These are phyloP conservation scores for Vulpes vulpes DNA, from an alignment of 2,113 vertebrate species.

Conservation along the genomic window DNA sequence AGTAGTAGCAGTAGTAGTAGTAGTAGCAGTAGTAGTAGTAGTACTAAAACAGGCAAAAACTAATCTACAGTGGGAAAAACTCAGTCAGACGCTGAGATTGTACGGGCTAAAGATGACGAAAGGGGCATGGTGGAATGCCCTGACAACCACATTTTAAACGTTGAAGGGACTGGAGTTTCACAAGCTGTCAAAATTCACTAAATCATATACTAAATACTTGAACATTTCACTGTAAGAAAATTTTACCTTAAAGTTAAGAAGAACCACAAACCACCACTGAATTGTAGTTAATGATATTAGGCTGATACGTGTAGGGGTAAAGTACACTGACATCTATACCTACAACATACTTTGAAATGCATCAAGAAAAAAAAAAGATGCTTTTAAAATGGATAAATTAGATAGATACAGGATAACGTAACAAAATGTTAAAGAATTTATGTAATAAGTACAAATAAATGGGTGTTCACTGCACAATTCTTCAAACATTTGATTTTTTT, in stretches of 20 bases:
- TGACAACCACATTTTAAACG: neutral
- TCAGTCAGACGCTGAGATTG: neutral
- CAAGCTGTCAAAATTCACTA: neutral
- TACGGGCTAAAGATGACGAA: neutral
- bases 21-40: no score
- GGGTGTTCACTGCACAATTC: neutral
- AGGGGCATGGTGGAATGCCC: neutral
- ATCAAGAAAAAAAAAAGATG: slow-evolving; percentile 25
- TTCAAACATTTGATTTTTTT: neutral
- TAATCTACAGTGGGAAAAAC: neutral
- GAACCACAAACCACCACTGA: neutral
- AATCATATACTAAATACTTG: neutral
- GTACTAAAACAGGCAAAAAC: neutral
- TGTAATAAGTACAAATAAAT: neutral
- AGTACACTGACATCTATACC: neutral
- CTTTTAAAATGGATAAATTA: slow-evolving; percentile 6
- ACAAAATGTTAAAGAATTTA: slow-evolving; percentile 36
- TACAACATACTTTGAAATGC: slow-evolving; percentile 6
- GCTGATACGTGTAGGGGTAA: neutral
- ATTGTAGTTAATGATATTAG: neutral
- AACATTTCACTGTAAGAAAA: neutral
- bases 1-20: no score
- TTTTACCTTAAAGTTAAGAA: neutral
- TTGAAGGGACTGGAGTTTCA: neutral
- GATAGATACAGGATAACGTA: neutral